Evolutionary conservation across 30 jellyfish, hydroid and myxozoan genomes (phyloP), one percentile per base, ranked within the genome.

Genomic region (Hydra vulgaris): DNA sequence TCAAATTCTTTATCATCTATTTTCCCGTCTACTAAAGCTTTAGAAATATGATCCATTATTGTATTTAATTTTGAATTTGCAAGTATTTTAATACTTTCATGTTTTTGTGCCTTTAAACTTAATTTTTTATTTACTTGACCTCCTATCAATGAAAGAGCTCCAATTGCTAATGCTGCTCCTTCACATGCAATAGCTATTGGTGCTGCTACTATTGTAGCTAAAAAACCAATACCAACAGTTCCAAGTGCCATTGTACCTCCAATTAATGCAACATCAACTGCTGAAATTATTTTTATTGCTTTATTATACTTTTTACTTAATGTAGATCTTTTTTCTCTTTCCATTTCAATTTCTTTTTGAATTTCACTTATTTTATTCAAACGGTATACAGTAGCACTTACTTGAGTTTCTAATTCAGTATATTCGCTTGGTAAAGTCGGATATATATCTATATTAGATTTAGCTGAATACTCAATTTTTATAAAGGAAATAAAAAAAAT

Each of bases 21-120:
- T 3, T 3, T 3, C 8, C 81, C 81, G 17, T 73, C 81, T 22
- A 5, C 15, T 20, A 73, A n/a, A 23, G 66, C 81, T 73, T 73
- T 73, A 3, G 66, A 20, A 27, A 73, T 25, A 23, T 20, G 8
- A 8, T 73, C 81, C 75, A 7, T 73, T 7, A 73, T 27, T 75
- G 81, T 20, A 74, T 73, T 26, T 19, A 73, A 74, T 27, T 73
- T 73, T 23, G 66, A 20, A 3, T 73, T 74, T 19, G 81, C 81
- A 1, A 73, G 81, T 15, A 73, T 15, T 19, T 25, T 22, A 74
- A 73, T 73, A 5, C 17, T 18, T 22, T 25, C 81, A 25, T 73
- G 81, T 19, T 21, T 73, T 23, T 73, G 74, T 19, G 66, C 81
- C 73, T 73, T 73, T 8, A 69, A 69, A 15, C 76, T 69, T 69